phyloP scores from a whole-genome alignment of 2,113 vertebrate genomes.

The Ctenomys sociabilis region DNA sequence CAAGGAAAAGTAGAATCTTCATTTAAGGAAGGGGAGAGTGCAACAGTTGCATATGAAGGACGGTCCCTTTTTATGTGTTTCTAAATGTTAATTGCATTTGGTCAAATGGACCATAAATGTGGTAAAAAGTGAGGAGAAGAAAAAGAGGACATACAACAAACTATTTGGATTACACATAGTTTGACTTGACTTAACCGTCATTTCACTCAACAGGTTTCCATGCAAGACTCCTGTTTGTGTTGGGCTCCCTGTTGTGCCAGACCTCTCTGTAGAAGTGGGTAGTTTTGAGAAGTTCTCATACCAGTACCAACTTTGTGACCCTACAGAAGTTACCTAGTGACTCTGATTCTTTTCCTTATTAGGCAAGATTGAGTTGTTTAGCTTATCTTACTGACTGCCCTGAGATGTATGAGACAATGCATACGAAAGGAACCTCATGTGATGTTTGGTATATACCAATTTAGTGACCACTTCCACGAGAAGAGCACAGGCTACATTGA shows the following conservation, averaged over 20 bases:
- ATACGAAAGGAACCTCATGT: neutral
- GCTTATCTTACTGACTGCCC: neutral
- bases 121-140: neutral
- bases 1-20: neutral
- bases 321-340: neutral
- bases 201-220: neutral
- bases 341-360: conserved; percentile 29
- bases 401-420: neutral
- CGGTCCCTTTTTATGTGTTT: neutral
- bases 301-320: neutral
- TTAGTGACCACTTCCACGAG: neutral
- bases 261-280: neutral
- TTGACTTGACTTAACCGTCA: neutral
- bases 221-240: neutral
- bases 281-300: conserved; percentile 14
- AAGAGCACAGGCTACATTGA: neutral
- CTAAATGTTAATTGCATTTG: neutral
- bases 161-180: neutral
- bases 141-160: neutral
- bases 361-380: neutral
- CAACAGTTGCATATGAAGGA: neutral
- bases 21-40: neutral
- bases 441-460: neutral
- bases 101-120: neutral
- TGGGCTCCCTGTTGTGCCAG: neutral